These are phyloP conservation scores for Nemurella pictetii DNA, from an alignment of 2,888 invertebrate genomes.

Conservation along the genomic window DNA sequence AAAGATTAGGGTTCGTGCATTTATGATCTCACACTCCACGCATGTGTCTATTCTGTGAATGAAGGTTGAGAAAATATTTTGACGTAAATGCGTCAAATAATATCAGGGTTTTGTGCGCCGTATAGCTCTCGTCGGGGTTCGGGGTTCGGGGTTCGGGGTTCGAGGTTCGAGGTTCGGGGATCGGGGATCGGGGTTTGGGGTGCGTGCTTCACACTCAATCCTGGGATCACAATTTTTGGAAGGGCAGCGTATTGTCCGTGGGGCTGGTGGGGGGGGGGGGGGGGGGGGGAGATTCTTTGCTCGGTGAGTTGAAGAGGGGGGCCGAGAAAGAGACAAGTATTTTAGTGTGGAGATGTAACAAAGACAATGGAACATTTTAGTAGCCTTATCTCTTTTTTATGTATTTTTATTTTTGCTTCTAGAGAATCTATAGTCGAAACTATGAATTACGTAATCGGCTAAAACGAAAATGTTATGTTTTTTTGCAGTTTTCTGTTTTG, in stretches of 20 bases:
- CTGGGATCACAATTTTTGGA: background rate
- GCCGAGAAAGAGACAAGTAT: background rate
- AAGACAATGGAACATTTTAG: no score
- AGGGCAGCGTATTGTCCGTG: conserved; percentile 17
- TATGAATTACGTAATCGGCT: no score
- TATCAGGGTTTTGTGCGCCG: background rate
- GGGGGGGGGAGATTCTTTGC: background rate
- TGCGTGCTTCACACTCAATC: background rate
- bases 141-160: no score
- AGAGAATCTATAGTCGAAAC: no score
- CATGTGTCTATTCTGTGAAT: conserved; percentile 14
- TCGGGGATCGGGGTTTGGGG: no score
- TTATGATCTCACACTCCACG: conserved; percentile 1
- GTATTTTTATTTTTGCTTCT: no score
- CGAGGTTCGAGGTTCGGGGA: no score
- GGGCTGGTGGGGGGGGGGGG: background rate
- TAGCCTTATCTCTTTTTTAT: no score
- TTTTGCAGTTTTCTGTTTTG: no score
- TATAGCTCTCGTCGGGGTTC: background rate
- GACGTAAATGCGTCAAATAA: conserved; percentile 27
- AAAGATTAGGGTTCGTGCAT: conserved; percentile 8
- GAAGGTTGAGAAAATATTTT: conserved; percentile 21
- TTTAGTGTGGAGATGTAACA: no score
- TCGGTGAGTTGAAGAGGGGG: background rate
- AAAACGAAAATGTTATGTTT: no score